Evolutionary conservation across 2,888 invertebrate species (phyloP), one percentile per base, ranked within the genome.

Genomic region (Trisateles emortualis): DNA sequence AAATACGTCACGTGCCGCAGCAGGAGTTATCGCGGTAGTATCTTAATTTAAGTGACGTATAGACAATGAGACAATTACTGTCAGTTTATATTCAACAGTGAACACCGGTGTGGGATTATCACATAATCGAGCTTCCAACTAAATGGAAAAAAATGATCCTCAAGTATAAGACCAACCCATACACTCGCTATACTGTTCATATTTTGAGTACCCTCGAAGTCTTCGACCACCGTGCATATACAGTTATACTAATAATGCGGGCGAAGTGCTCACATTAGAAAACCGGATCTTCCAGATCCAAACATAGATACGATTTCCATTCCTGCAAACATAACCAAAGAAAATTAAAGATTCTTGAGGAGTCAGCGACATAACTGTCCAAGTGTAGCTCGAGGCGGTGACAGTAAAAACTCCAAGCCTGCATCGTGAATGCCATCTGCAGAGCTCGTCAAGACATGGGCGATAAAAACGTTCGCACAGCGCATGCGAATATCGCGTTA

Each of bases 401-500:
- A 68, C 78, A 68, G 79, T 79, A 88, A 88, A 87, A 88, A 88
- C 75, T 72, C 71, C 70, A 76, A 76, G 81, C 74, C 64, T 78
- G 80, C 84, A 75, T 78, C 78, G 79, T 72, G 82, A 79, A 86
- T 83, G 72, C 83, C 86, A 84, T 86, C 81, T 82, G 83, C 75
- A 81, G 81, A 78, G 76, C 81, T 78, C 78, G 79, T 76, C 81
- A 78, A 76, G 79, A 73, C 76, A 76, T 75, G 78, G 76, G 67
- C 72, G 76, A 84, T 83, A 88, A 88, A 88, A 88, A 88, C 79
- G 71, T 73, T 78, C 79, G 76, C 81, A 78, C 64, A 74, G 79
- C 81, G 81, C 83, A 83, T 82, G 79, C 80, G 83, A 83, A 83
- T 81, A 83, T 83, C 80, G 69, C 71, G 73, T 80, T 77, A 81